Base-by-base conservation (phyloP, 2,113 vertebrate genomes). In the Festucalex cinctus region DNA sequence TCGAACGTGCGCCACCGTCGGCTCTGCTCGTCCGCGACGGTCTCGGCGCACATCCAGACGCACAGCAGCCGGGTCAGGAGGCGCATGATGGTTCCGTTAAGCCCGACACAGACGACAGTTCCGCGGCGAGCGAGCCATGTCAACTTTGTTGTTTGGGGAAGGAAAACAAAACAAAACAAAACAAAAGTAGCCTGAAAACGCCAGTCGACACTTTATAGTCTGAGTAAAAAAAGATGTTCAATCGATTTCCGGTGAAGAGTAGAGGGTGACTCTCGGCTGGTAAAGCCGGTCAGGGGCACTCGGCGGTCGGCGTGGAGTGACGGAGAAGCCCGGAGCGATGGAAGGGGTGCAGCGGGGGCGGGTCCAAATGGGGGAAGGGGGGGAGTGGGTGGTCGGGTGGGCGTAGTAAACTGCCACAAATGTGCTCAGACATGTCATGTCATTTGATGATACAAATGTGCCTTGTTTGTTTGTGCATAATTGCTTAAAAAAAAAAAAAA, bases 31-130 rank as follows among this genome's bases (percentile, higher is more conserved):
- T 69, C 80, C 72, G 49, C 36, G 8, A 59, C 62, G 58, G 74
- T 79, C 28, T 82, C 73, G 67, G 74, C 64, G 68, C 85, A 86
- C 63, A 87, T 57, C 76, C 83, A 81, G 74, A 86, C 1, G 39
- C 54, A 86, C 61, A 84, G 36, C 0, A 86, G 46, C 64, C 66
- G 56, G 2, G 72, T 54, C 12, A 70, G 22, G 5, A 58, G 60
- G 51, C 53, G 67, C 75, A 79, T 70, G 83, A 86, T 85, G 9
- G 43, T 22, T 79, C 36, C 12, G 48, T 67, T 61, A 71, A 82
- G 73, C 65, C 70, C 13, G 9, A 36, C 73, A 39, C 32, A 20
- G 44, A 5, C 24, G 22, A 10, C 9, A 64, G 43, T 9, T 9
- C 63, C 28, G 12, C 63, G 43, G 13, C 24, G 24, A 7, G 46